Evolutionary conservation across 2,888 invertebrate species (phyloP), one percentile per base, ranked within the genome.

Genomic region (Lypha dubia): DNA sequence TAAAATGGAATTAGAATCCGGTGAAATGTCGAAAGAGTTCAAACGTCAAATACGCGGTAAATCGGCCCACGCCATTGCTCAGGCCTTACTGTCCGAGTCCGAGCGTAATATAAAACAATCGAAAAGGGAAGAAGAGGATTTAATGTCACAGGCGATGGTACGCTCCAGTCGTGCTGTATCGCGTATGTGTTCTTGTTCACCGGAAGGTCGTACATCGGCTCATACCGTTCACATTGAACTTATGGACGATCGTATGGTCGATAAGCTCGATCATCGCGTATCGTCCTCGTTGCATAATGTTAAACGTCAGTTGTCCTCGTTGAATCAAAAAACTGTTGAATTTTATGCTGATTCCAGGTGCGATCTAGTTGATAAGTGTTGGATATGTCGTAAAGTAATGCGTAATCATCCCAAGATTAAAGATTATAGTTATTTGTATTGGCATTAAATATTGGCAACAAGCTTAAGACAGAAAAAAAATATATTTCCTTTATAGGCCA

Each of bases 61-160:
- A 93, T 96, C 96, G 3, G 96, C 96, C 7, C 94, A 94, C 89
- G 95, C 95, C 60, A 97, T 97, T 83, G 95, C 94, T 86, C 94
- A 94, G 84, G 94, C 94, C 15, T 92, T 96, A 53, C 91, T 95
- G 56, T 93, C 94, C 49, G 94, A 95, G 87, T 94, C 93, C 83
- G 90, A 92, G 86, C 92, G 91, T 85, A 93, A 93, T 87, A 92
- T 92, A 20, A 90, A 90, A 87, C 74, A 79, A 67, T 89, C 90
- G 80, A 91, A 90, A 60, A 77, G 87, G 75, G 89, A 91, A 76
- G 91, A 91, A 79, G 91, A 91, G 80, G 87, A 90, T 81, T 89
- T 88, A 49, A 89, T 92, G 67, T 85, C 91, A 9, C 90, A 91
- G 68, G 87, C 91, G 20, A 85, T 91, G 11, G 79, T 89, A 13